phyloP scores from a whole-genome alignment of 2,113 vertebrate species.

The Aythya baeri region DNA sequence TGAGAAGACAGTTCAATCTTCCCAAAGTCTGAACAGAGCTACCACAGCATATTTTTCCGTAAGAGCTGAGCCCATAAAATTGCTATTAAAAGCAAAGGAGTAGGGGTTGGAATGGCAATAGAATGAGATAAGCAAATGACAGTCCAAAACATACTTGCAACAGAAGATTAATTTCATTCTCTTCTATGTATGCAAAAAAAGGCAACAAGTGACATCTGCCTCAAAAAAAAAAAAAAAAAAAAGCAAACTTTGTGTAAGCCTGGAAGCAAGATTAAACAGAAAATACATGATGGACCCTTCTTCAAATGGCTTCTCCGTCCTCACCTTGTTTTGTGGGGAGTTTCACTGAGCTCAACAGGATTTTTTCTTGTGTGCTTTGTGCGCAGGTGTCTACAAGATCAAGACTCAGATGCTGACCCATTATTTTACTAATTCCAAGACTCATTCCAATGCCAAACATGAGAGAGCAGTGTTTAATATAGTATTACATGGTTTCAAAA shows the following conservation, averaged over 20 bases:
- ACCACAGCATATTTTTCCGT: background rate
- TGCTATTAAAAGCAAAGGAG: background rate
- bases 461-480: background rate
- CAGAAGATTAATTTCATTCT: background rate
- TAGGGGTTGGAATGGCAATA: background rate
- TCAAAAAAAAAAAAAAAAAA: background rate
- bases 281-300: background rate
- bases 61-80: background rate
- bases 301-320: background rate
- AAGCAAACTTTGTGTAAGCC: background rate
- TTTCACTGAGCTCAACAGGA: background rate
- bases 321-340: background rate
- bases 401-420: background rate
- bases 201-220: background rate
- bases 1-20: background rate
- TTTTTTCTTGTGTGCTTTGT: background rate
- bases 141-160: background rate
- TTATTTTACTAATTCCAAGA: background rate
- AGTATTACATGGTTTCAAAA: background rate
- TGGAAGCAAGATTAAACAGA: background rate
- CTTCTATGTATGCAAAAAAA: background rate
- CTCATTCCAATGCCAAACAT: background rate
- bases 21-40: background rate
- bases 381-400: background rate
- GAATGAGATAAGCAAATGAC: background rate